Evolutionary conservation across 37 sponge, comb jelly and placozoan species (phyloP).

Genomic region (Mnemiopsis leidyi): DNA sequence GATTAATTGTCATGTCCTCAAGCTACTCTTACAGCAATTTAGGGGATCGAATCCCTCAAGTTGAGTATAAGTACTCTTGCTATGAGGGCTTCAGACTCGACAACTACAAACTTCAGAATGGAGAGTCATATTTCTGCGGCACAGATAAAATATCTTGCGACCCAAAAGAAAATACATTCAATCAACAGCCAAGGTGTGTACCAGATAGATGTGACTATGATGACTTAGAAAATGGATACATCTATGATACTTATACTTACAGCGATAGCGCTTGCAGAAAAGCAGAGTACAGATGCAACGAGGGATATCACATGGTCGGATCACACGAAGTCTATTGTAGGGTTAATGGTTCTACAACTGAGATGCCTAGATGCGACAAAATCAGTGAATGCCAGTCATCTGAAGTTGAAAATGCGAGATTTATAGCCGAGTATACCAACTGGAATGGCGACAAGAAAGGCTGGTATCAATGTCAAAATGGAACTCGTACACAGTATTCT

Average conservation of each 20-base stretch:
- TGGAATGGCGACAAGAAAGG: no score
- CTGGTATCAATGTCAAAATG: not conserved
- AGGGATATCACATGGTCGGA: not conserved
- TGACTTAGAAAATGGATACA: not conserved
- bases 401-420: not conserved
- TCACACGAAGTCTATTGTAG: not conserved
- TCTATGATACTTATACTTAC: not conserved
- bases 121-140: no score
- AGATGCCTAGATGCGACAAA: not conserved
- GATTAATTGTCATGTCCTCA: not conserved
- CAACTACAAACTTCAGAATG: no score
- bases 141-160: no score
- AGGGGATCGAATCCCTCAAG: not conserved
- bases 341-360: not conserved
- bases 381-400: not conserved
- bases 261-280: not conserved
- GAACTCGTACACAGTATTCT: not conserved
- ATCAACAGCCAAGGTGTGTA: not conserved
- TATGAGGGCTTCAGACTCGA: not conserved
- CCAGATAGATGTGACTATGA: not conserved
- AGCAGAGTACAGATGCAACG: not conserved
- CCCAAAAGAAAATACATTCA: not conserved
- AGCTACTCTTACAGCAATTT: not conserved
- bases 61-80: not conserved
- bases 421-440: not conserved